Conservation (phyloP, 2,113 vertebrate species). For the Paralichthys olivaceus region DNA sequence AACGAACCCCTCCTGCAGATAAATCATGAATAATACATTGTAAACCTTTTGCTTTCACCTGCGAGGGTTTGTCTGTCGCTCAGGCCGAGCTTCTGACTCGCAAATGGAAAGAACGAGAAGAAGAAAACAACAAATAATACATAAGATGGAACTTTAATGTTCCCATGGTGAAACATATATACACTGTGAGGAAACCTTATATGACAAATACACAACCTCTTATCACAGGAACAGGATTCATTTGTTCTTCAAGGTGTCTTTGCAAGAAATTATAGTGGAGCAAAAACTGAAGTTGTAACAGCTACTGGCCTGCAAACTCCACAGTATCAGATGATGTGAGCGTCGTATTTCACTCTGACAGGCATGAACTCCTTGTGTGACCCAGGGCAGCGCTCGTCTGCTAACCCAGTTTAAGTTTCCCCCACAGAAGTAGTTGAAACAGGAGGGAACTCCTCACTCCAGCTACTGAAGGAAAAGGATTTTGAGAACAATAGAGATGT, state of each 20-base stretch:
- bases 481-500: background rate
- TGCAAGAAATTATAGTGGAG: background rate
- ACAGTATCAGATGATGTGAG: slow-evolving; percentile 26
- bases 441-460: background rate
- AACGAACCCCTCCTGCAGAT: slow-evolving; percentile 13
- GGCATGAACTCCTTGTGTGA: slow-evolving; percentile 29
- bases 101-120: slow-evolving; percentile 32
- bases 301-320: slow-evolving; percentile 7
- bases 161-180: background rate
- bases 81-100: slow-evolving; percentile 4
- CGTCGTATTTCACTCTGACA: slow-evolving; percentile 18
- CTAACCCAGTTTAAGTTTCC: slow-evolving; percentile 36
- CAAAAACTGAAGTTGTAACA: background rate
- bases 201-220: background rate
- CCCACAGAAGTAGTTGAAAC: slow-evolving; percentile 11
- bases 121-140: slow-evolving; percentile 41
- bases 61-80: slow-evolving; percentile 11
- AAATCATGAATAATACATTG: slow-evolving; percentile 48
- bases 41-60: slow-evolving; percentile 36
- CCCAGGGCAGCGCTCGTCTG: slow-evolving; percentile 17
- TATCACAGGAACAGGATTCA: background rate
- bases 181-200: background rate
- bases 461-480: background rate
- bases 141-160: slow-evolving; percentile 27
- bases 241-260: background rate